phyloP scores from a whole-genome alignment of 1,140 invertebrate genomes.

The Caerostris extrusa region DNA sequence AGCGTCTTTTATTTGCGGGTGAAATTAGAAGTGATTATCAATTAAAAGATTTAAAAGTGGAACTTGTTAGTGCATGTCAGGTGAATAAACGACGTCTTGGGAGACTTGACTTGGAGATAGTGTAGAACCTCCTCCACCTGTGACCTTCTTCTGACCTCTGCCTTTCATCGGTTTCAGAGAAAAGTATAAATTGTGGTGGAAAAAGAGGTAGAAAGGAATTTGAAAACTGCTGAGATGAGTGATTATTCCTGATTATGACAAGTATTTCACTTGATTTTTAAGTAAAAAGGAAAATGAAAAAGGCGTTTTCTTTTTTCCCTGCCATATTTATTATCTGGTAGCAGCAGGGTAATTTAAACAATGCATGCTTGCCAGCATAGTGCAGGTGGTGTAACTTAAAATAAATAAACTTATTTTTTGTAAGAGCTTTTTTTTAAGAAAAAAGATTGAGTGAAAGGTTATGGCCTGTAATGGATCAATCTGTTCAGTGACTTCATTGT shows the following conservation, averaged over 20 bases:
- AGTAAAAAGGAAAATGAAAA: background rate
- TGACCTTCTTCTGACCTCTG: background rate
- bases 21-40: constrained; percentile 33
- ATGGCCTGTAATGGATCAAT: background rate
- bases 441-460: background rate
- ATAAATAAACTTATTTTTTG: background rate
- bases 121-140: background rate
- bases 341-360: background rate
- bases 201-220: background rate
- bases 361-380: background rate
- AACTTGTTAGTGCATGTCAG: constrained; percentile 16
- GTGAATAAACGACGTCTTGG: constrained; percentile 15
- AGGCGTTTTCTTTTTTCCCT: background rate
- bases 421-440: background rate
- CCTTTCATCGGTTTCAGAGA: constrained; percentile 9
- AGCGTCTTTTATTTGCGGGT: background rate
- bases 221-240: background rate
- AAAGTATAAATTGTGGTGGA: background rate
- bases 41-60: constrained; percentile 33
- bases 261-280: background rate
- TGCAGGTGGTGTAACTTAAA: constrained; percentile 6
- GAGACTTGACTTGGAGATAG: background rate
- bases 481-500: background rate
- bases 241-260: constrained; percentile 23
- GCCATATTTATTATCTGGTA: background rate